Percentiles rank a stretch among this genome's conserved stretches.
Conservation (phyloP, 2,797 vertebrate species). For the Prionace glauca region DNA sequence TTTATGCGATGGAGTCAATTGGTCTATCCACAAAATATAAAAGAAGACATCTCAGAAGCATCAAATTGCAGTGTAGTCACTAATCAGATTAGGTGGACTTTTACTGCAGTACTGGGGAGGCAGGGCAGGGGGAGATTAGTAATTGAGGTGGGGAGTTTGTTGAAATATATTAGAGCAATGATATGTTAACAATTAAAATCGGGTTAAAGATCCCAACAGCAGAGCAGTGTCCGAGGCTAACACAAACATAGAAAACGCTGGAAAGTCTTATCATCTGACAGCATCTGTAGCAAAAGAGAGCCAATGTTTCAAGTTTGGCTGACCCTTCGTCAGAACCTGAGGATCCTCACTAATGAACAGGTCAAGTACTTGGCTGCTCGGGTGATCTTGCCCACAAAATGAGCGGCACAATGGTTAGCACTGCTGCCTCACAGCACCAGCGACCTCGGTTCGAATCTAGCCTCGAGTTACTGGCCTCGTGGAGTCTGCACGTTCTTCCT, state of each 20-base stretch:
- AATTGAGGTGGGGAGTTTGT: neutral
- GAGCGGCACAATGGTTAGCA: too few species aligned
- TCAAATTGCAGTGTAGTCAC: neutral
- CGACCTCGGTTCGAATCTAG: too few species aligned
- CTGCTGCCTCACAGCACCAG: too few species aligned
- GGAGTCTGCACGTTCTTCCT: too few species aligned
- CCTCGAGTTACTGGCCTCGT: too few species aligned
- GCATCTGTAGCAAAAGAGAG: too few species aligned
- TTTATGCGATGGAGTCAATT: too few species aligned
- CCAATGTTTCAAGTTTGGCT: too few species aligned
- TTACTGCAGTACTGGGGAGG: too few species aligned
- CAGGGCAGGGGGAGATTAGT: neutral
- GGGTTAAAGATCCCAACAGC: neutral
- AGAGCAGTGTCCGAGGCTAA: neutral
- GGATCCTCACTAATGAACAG: neutral
- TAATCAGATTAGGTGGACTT: neutral
- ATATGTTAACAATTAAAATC: neutral
- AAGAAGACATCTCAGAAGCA: neutral
- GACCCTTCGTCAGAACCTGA: neutral
- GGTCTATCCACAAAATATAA: neutral
- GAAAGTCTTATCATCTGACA: too few species aligned
- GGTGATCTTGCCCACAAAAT: neutral
- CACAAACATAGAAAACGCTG: too few species aligned
- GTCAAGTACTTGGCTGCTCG: neutral
- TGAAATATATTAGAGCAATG: neutral